Evolutionary conservation across 2,888 invertebrate species (phyloP).

Genomic region (Eretmocerus hayati): DNA sequence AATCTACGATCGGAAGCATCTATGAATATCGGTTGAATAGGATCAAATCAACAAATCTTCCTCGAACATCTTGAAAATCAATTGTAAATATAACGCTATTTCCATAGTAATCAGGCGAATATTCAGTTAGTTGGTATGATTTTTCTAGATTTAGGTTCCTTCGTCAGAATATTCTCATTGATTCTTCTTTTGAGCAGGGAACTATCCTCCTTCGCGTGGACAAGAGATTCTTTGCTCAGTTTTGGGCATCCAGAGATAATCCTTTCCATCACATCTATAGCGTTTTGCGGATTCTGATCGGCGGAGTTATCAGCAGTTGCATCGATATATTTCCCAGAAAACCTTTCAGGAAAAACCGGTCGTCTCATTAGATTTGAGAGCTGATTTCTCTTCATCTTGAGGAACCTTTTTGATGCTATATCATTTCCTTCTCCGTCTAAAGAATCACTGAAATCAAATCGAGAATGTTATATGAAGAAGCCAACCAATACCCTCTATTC

Average conservation of each 20-base stretch:
- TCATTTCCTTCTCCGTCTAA: conserved; percentile 39
- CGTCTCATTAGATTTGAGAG: conserved; percentile 51
- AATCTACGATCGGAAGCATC: too few species aligned
- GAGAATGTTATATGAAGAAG: not conserved
- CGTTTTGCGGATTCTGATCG: conserved; percentile 40
- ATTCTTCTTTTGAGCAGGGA: too few species aligned
- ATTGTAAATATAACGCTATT: too few species aligned
- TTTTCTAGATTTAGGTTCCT: too few species aligned
- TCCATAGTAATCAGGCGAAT: too few species aligned
- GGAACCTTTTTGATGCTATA: conserved; percentile 48
- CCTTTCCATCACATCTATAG: conserved; percentile 53
- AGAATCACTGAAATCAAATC: conserved; percentile 30
- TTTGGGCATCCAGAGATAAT: conserved; percentile 29
- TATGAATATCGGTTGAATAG: too few species aligned
- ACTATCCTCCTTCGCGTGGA: too few species aligned
- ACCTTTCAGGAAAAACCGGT: conserved; percentile 62
- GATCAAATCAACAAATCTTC: too few species aligned
- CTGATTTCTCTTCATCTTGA: conserved; percentile 51
- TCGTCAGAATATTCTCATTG: too few species aligned
- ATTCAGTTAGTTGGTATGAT: too few species aligned
- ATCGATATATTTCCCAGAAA: conserved; percentile 58
- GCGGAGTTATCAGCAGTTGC: conserved; percentile 37
- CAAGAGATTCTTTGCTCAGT: too few species aligned
- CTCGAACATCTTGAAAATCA: too few species aligned
- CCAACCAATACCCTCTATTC: not conserved